Evolutionary conservation across 2,888 invertebrate species (phyloP), one percentile per base, ranked within the genome.

Genomic region (Cactoblastis cactorum): DNA sequence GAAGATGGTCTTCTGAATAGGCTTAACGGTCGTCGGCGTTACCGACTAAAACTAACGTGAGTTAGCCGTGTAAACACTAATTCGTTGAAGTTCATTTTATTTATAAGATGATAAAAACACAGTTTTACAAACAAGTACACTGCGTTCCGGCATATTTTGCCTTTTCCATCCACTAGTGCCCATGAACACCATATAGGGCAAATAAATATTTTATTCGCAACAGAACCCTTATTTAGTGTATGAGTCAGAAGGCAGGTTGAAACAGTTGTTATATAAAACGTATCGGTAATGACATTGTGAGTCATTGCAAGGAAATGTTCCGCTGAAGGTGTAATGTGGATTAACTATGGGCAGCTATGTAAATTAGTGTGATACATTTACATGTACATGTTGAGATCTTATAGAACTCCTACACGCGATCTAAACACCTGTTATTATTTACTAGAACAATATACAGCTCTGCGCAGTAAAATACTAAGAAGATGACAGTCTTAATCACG

Each of bases 181-280:
- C 80, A 65, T 79, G 80, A 70, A 58, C 63, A 55, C 83, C 70
- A 73, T 65, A 80, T 81, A 69, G 82, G 85, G 69, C 68, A 81
- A 75, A 81, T 78, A 76, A 72, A 72, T 55, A 69, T 76, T 77
- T 75, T 71, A 77, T 75, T 74, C 69, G 61, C 71, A 74, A 74
- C 77, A 69, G 74, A 73, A 72, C 80, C 85, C 84, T 84, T 86
- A 84, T 88, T 82, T 77, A 85, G 83, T 66, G 51, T 55, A 68
- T 81, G 82, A 83, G 63, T 84, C 82, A 86, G 63, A 67, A 50
- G 74, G 71, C 71, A 65, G 67, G 69, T 67, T 69, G 66, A 73
- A 71, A 72, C 73, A 69, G 59, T 68, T 61, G 61, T 60, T 67
- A 70, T 77, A 74, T 73, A 67, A 67, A 72, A 71, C 78, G 63